Percentiles rank a stretch among this genome's conserved stretches.
Conservation (phyloP, 2,888 invertebrate genomes). For the Sarcophaga caerulescens region DNA sequence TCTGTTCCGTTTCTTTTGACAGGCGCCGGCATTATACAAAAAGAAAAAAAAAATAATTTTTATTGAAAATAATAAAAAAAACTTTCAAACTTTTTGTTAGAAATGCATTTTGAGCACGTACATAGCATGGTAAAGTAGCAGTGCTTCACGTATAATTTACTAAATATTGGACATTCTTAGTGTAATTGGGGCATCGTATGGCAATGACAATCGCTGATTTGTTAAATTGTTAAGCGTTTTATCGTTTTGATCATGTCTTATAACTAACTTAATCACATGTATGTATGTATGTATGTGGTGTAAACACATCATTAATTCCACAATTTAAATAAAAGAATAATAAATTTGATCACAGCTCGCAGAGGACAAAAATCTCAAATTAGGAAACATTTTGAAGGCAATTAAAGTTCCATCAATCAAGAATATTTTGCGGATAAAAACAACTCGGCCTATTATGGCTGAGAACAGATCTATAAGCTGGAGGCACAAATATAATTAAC, state of each 20-base stretch:
- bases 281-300: background rate
- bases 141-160: background rate
- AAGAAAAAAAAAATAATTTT: background rate
- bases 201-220: background rate
- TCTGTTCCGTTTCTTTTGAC: slow-evolving; percentile 1
- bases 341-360: no score
- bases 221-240: slow-evolving; percentile 1
- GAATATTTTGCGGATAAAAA: no score
- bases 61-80: background rate
- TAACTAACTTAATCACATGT: background rate
- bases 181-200: background rate
- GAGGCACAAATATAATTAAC: no score
- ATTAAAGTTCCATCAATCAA: no score
- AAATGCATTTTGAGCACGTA: slow-evolving; percentile 56
- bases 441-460: no score
- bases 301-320: background rate
- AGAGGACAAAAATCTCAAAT: no score
- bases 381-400: no score
- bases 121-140: slow-evolving; percentile 1
- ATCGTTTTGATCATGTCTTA: background rate
- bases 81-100: background rate
- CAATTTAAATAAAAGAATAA: no score
- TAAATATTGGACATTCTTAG: background rate
- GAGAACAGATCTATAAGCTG: no score
- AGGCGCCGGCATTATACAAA: background rate